These are phyloP conservation scores for Amphipyra tragopoginis DNA, from an alignment of 2,888 invertebrate species.

Conservation along the genomic window DNA sequence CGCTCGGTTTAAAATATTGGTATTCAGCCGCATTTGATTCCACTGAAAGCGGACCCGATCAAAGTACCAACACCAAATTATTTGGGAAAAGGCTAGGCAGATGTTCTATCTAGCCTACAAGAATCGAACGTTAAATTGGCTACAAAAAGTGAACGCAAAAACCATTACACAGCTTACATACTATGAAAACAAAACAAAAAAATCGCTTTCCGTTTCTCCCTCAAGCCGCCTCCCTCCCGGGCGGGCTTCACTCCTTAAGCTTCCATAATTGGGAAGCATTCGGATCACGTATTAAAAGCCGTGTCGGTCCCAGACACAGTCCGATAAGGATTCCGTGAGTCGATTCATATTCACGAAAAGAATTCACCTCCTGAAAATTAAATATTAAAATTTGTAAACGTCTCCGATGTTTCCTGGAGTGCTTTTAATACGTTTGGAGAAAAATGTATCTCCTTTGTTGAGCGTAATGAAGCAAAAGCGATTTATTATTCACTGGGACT, in stretches of 20 bases:
- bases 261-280: constrained; percentile 78
- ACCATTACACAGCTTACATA: neutral
- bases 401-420: constrained; percentile 49
- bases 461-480: constrained; percentile 46
- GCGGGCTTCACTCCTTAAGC: constrained; percentile 69
- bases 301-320: constrained; percentile 79
- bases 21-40: too few relatives aligned
- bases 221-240: constrained; percentile 43
- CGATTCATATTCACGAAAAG: constrained; percentile 78
- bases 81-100: too few relatives aligned
- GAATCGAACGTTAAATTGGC: neutral
- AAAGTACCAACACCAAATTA: too few relatives aligned
- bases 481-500: constrained; percentile 46
- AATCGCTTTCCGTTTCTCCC: constrained; percentile 22
- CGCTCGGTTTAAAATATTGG: too few relatives aligned
- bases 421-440: constrained; percentile 48
- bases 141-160: neutral
- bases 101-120: neutral
- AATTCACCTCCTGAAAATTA: constrained; percentile 66
- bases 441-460: constrained; percentile 57
- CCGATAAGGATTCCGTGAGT: constrained; percentile 78
- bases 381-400: constrained; percentile 64
- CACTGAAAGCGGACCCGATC: too few relatives aligned
- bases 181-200: neutral
- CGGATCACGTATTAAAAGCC: constrained; percentile 84